Conservation (phyloP, 2,797 vertebrate genomes). For the Thripadectes ignobilis region DNA sequence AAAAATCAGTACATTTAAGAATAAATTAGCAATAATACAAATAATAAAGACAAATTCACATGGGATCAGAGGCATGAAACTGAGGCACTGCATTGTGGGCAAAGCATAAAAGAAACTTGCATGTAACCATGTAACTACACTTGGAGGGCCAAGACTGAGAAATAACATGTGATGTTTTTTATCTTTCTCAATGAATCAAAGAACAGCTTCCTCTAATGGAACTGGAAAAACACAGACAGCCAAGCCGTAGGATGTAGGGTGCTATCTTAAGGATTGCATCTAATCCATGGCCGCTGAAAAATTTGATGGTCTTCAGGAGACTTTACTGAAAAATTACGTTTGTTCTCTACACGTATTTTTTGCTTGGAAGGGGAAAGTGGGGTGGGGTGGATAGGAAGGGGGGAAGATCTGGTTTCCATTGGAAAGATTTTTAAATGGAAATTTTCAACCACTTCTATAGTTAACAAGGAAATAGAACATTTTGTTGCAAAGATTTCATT, state of each 20-base stretch:
- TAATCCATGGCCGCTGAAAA: background rate
- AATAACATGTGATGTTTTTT: background rate
- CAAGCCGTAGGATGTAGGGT: background rate
- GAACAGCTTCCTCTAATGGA: background rate
- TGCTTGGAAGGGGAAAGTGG: background rate
- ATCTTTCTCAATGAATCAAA: background rate
- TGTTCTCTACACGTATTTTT: background rate
- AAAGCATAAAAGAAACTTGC: background rate
- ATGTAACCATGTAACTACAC: background rate
- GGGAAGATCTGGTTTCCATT: slow-evolving; percentile 40
- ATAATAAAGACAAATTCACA: background rate
- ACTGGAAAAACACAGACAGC: background rate
- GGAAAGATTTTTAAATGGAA: slow-evolving; percentile 53
- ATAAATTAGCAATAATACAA: background rate
- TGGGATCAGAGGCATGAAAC: background rate
- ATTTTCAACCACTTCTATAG: slow-evolving; percentile 53
- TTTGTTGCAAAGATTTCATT: slow-evolving; percentile 48
- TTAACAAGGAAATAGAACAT: slow-evolving; percentile 41
- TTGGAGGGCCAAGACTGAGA: rapidly evolving
- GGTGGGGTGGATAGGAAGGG: background rate
- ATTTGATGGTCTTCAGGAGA: background rate
- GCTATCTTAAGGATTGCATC: background rate
- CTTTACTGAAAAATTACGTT: background rate
- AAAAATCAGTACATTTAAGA: background rate
- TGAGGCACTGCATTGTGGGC: background rate